These are phyloP conservation scores for Orestias chungarensis DNA, from an alignment of 2,797 vertebrate species.

Conservation along the genomic window DNA sequence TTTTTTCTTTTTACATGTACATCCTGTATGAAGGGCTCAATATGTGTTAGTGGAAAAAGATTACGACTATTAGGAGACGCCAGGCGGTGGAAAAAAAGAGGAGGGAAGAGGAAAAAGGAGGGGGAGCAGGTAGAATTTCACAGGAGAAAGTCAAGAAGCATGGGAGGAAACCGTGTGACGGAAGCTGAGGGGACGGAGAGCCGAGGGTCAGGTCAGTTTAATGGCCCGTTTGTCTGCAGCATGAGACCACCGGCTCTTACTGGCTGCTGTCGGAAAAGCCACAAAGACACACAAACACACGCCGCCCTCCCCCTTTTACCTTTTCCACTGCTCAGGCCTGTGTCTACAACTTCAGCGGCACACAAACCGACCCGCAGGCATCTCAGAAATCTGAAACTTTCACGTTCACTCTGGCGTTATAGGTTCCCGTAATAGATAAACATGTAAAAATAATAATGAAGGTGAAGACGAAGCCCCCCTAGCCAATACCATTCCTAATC, in stretches of 20 bases:
- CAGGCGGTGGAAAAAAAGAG: slow-evolving; percentile 8
- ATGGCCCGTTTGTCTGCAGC: slow-evolving; percentile 71
- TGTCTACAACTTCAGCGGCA: slow-evolving; percentile 12
- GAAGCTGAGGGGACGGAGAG: slow-evolving; percentile 46
- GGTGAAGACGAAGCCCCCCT: slow-evolving; percentile 15
- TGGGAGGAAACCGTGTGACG: slow-evolving; percentile 5
- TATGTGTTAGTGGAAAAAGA: background rate
- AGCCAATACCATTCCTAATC: slow-evolving; percentile 53
- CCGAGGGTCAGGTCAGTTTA: slow-evolving; percentile 59
- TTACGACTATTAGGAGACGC: slow-evolving; percentile 4
- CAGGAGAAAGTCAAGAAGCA: slow-evolving; percentile 8
- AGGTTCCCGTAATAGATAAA: slow-evolving; percentile 12
- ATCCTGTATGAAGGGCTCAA: background rate
- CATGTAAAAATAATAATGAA: slow-evolving; percentile 8
- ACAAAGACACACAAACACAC: slow-evolving; percentile 18
- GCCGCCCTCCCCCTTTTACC: slow-evolving; percentile 33
- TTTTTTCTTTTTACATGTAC: slow-evolving; percentile 8
- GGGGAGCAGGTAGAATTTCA: slow-evolving; percentile 10
- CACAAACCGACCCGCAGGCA: slow-evolving; percentile 16
- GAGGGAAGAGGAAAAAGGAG: background rate
- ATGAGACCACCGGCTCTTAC: slow-evolving; percentile 67
- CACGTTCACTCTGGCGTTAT: background rate
- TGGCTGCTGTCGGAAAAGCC: slow-evolving; percentile 57
- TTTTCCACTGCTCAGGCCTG: slow-evolving; percentile 47
- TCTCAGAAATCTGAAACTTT: background rate